Percentiles rank a stretch among this genome's conserved stretches.
Conservation (phyloP, 1,140 invertebrate species). For the Nasonia vitripennis region DNA sequence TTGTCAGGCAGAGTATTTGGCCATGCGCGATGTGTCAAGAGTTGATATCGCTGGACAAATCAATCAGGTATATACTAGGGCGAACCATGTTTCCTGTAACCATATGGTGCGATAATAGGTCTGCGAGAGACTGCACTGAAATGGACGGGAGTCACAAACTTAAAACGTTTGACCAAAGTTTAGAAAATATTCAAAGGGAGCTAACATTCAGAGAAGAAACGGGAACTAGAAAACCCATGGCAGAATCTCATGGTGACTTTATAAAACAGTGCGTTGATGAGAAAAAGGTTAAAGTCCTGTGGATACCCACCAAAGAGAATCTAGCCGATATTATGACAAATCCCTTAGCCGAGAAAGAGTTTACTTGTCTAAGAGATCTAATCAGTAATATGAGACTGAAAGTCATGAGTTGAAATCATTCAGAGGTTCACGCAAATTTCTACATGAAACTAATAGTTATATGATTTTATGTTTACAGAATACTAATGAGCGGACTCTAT, state of each 20-base stretch:
- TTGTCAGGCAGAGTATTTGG: slow-evolving; percentile 63
- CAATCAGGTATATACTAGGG: slow-evolving; percentile 43
- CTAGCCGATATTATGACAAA: slow-evolving; percentile 57
- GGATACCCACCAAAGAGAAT: slow-evolving; percentile 55
- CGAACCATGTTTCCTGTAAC: slow-evolving; percentile 32
- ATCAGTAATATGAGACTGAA: no score
- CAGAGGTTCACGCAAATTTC: no score
- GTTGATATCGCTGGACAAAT: slow-evolving; percentile 55
- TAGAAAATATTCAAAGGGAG: slow-evolving; percentile 54
- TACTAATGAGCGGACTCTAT: no score
- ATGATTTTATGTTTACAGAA: no score
- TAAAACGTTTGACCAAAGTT: slow-evolving; percentile 47
- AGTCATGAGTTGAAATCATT: no score
- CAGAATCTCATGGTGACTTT: slow-evolving; percentile 54
- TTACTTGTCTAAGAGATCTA: slow-evolving; percentile 50
- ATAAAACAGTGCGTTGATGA: slow-evolving; percentile 55
- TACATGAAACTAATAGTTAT: no score
- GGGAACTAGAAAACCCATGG: slow-evolving; percentile 53
- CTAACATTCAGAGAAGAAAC: slow-evolving; percentile 53
- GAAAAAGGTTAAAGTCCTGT: slow-evolving; percentile 51
- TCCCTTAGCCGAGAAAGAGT: slow-evolving; percentile 45
- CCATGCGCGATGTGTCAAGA: slow-evolving; percentile 58
- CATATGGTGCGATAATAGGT: slow-evolving; percentile 46
- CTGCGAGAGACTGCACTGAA: slow-evolving; percentile 8
- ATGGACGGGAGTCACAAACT: slow-evolving; percentile 49